Base-by-base conservation (phyloP, 1,140 invertebrate species). In the Phymorhynchus buccinoides region DNA sequence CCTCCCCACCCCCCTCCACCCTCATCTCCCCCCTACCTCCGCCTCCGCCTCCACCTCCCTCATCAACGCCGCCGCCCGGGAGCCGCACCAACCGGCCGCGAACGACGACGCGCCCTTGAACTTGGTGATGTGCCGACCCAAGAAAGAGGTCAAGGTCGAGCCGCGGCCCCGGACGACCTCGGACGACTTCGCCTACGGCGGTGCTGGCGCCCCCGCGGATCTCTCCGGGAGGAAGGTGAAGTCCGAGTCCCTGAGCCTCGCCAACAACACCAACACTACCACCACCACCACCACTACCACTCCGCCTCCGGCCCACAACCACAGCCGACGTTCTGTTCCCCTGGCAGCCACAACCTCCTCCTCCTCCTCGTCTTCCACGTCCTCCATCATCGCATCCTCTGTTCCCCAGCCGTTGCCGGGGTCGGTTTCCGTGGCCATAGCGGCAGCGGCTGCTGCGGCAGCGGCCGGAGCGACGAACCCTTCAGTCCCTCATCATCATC, bases 101-200 rank as follows among this genome's bases (percentile, higher is more conserved):
- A 77, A 92, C 94, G 87, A 96, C 7, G 97, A 98, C 89, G 95
- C 96, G 0, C 97, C 97, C 0, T 94, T 98, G 0, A 98, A 98
- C 93, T 95, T 98, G 9, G 96, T 98, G 9, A 96, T 56, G 30
- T 75, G 73, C 73, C 98, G 98, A 93, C 97, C 97, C 41, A 96
- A 97, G 90, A 95, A 86, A n/a, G 88, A 89, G 39, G 79, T 87
- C 32, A 90, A 90, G 84, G 37, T 41, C 22, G 90, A 91, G 83
- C 81, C 82, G 78, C 68, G 80, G 52, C 62, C 39, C 39, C 68
- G 12, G 9, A 22, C 9, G 9, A 7, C 22, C 9, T 7, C 30
- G 7, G 75, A 78, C 75, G 75, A 78, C 75, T 78, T 42, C 75
- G 16, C 4, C 39, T n/a, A 44, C 75, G 30, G 12, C 7, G 30